Conservation (phyloP, 2,888 invertebrate species). For the Drosophila infuscata region DNA sequence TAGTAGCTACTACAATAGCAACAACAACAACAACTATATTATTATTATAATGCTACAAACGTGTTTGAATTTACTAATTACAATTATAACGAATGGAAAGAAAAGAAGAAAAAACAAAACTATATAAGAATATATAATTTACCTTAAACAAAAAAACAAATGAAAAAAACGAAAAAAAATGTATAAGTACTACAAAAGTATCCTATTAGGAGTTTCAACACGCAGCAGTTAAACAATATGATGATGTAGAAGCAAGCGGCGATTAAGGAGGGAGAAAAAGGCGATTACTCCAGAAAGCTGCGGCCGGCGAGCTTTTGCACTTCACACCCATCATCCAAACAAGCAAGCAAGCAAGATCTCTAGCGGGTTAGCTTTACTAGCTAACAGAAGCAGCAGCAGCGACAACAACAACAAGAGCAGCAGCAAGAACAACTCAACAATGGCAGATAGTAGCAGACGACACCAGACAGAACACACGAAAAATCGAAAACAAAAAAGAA, state of each 20-base stretch:
- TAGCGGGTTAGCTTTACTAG: constrained; percentile 63
- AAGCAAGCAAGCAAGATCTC: constrained; percentile 76
- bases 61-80: constrained; percentile 81
- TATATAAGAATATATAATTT: constrained; percentile 66
- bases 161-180: constrained; percentile 49
- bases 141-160: constrained; percentile 51
- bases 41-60: constrained; percentile 75
- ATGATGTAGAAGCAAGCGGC: constrained; percentile 49
- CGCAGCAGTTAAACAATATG: constrained; percentile 58
- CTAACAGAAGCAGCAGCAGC: constrained; percentile 40
- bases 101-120: constrained; percentile 44
- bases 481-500: constrained; percentile 21
- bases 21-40: constrained; percentile 54
- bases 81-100: constrained; percentile 73
- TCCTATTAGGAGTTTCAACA: constrained; percentile 76
- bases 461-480: constrained; percentile 13
- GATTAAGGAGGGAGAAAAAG: constrained; percentile 18
- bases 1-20: constrained; percentile 59
- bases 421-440: constrained; percentile 57
- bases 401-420: constrained; percentile 25
- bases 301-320: constrained; percentile 72
- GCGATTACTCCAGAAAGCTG: constrained; percentile 67
- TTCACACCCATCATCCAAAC: constrained; percentile 54
- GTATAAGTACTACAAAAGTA: constrained; percentile 54
- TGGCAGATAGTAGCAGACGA: constrained; percentile 55